Conservation (phyloP, 2,113 vertebrate species). For the Oreochromis tanganicae region DNA sequence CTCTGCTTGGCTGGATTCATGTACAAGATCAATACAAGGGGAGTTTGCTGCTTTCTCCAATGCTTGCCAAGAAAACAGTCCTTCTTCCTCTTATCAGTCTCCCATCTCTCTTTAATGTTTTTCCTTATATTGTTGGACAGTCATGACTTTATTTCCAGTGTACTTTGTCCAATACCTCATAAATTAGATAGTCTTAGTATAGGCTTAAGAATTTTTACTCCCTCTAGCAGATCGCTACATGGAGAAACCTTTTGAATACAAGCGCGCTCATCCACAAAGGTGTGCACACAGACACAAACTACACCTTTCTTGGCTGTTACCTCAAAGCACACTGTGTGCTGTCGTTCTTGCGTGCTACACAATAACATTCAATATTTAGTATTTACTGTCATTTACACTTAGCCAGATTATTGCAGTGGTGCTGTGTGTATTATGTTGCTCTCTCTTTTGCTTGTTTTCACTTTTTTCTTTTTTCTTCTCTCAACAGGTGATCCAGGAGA, state of each 20-base stretch:
- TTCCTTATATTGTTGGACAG: not conserved
- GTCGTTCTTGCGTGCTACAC: accelerated
- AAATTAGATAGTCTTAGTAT: accelerated
- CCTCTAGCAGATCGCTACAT: not conserved
- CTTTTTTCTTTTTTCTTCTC: accelerated
- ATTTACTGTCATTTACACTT: not conserved
- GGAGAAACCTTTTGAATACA: not conserved
- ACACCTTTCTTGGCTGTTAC: not conserved
- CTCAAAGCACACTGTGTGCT: not conserved
- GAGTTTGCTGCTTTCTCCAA: not conserved
- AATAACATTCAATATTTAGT: accelerated
- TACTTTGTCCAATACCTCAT: not conserved
- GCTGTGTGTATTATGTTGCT: accelerated
- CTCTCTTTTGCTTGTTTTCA: not conserved
- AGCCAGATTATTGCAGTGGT: not conserved
- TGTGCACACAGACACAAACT: accelerated
- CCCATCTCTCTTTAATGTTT: not conserved
- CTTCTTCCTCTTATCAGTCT: not conserved
- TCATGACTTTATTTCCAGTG: not conserved
- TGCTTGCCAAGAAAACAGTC: not conserved
- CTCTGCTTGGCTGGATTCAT: not conserved
- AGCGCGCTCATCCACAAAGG: not conserved
- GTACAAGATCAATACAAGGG: not conserved
- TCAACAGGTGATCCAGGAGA: not conserved
- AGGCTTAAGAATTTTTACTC: not conserved